Conservation (phyloP, 2,113 vertebrate species). For the Pandion haliaetus region DNA sequence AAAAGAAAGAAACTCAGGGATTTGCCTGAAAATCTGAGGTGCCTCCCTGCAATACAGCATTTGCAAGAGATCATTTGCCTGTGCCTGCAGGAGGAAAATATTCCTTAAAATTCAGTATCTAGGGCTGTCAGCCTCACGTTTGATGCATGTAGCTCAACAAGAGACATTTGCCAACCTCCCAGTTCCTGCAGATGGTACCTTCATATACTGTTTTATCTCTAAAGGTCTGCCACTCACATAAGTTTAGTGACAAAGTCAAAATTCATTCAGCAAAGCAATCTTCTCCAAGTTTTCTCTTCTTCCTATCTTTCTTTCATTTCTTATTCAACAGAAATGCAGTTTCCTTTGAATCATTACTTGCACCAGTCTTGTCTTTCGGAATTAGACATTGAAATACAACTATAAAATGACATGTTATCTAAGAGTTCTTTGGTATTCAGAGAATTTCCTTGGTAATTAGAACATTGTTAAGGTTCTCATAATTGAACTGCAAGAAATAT, state of each 20-base stretch:
- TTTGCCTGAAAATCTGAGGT: slow-evolving; percentile 2
- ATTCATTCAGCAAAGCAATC: slow-evolving; percentile 46
- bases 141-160: slow-evolving; percentile 33
- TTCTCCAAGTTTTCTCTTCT: slow-evolving; percentile 28
- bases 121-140: slow-evolving; percentile 29
- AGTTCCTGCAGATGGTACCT: slow-evolving; percentile 40
- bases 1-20: neutral
- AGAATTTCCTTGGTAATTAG: slow-evolving; percentile 17
- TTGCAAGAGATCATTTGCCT: slow-evolving; percentile 8
- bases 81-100: slow-evolving; percentile 9
- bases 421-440: neutral
- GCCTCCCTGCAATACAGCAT: neutral
- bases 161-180: slow-evolving; percentile 9
- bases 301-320: slow-evolving; percentile 23
- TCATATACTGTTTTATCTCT: slow-evolving; percentile 50
- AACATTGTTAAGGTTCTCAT: neutral
- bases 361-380: neutral
- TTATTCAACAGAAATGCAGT: neutral
- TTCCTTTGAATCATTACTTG: neutral
- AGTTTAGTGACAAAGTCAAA: slow-evolving; percentile 62
- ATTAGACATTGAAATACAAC: neutral
- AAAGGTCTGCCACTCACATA: slow-evolving; percentile 43
- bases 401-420: neutral
- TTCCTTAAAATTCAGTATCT: slow-evolving; percentile 30
- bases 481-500: slow-evolving; percentile 16